Conservation (phyloP, 30 jellyfish, hydroid and myxozoan species). For the Aurelia coerulea region DNA sequence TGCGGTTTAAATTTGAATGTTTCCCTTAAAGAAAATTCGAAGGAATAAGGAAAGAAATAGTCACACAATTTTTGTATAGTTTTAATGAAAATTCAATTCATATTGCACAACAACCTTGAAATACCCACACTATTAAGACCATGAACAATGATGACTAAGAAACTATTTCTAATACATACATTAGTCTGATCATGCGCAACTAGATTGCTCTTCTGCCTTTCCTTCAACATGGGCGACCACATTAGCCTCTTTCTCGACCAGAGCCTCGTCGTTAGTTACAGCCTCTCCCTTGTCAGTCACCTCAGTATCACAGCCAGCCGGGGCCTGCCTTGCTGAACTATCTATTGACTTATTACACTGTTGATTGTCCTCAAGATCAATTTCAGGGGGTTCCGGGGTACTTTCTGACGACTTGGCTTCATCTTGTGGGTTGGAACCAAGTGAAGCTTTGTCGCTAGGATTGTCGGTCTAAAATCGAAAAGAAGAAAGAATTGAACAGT, state of each 20-base stretch:
- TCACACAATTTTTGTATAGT: background rate
- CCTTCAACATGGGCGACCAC: background rate
- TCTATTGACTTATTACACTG: background rate
- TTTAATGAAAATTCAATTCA: conserved; percentile 8
- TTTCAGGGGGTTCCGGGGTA: background rate
- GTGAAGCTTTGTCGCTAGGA: too few relatives aligned
- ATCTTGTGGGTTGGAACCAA: background rate
- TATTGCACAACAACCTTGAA: conserved; percentile 6
- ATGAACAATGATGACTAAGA: background rate
- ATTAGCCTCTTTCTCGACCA: background rate
- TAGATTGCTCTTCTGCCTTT: background rate
- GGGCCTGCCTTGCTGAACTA: conserved; percentile 1
- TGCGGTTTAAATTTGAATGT: too few relatives aligned
- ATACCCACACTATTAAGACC: conserved; percentile 4
- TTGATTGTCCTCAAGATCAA: background rate
- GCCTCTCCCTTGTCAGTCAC: background rate
- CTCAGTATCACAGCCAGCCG: background rate
- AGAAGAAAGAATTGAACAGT: background rate
- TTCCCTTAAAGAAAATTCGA: too few relatives aligned
- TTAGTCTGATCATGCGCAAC: background rate
- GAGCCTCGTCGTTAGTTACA: background rate
- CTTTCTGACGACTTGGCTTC: background rate
- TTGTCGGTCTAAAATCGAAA: background rate
- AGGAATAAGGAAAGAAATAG: too few relatives aligned
- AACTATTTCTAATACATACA: background rate